Evolutionary conservation across 2,888 invertebrate species (phyloP), one percentile per base, ranked within the genome.

Genomic region (Drosophila yooni): DNA sequence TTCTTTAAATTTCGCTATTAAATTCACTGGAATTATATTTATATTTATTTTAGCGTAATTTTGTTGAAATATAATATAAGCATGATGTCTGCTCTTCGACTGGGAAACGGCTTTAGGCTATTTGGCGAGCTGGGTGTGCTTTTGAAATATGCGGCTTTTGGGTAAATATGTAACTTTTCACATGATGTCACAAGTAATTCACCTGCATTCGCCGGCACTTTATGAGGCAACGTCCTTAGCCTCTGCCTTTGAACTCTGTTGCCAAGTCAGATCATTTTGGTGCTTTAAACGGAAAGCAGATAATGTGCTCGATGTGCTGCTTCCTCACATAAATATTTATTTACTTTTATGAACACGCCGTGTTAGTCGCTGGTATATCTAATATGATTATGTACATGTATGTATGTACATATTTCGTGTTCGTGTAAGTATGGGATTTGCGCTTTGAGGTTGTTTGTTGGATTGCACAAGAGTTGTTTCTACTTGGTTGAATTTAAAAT

Each of bases 401-500:
- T n/a, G n/a, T 40, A 4, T 5, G 15, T 8, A 48, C 53, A n/a
- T 59, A 11, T 29, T 38, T 43, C 48, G 29, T n/a, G 29, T 18
- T 7, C 21, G 34, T 25, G 21, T 27, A 38, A 33, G n/a, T 46
- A 43, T 31, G 54, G 33, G 53, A 50, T 40, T 40, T 33, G 36
- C 8, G 50, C 54, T 81, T 74, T 79, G 63, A 71, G 60, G 65
- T 66, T 65, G 56, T 36, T 57, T 60, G 15, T 40, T 53, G 36
- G 48, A 43, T 58, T 59, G 27, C 52, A 18, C 29, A 46, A 25
- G 46, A 46, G 21, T 15, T 46, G 13, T 7, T 56, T 78, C 59
- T 74, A 54, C 61, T 53, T 63, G 59, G 66, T 66, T 71, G 57
- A 79, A 56, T 69, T 69, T 60, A 15, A 66, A 71, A 63, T 65